Base-by-base conservation (phyloP, 2,888 invertebrate species). In the Thelaira solivaga region DNA sequence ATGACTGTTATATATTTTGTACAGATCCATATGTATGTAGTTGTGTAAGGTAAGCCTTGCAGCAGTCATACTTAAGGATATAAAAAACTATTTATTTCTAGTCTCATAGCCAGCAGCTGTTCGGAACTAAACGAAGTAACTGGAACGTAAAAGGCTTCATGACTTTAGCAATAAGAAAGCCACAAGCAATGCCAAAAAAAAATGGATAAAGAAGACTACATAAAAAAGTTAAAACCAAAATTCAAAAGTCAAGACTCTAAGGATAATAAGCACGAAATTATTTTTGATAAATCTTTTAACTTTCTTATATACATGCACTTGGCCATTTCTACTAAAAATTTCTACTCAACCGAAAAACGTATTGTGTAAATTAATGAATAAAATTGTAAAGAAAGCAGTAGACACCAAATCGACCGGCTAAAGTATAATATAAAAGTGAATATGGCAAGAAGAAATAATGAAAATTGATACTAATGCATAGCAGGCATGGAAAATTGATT, bases 401-500 rank as follows among this genome's bases (percentile, higher is more conserved):
- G 64, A 64, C 68, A 73, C 41, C 62, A 69, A 55, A 64, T 77
- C 77, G 62, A 78, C 24, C 45, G 24, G 22, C 62, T 29, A 57
- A 55, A 47, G 68, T 47, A 47, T 13, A 13, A 64, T 49, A 47
- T 64, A 65, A 57, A 68, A 69, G 64, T 53, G 20, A 72, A 67
- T 24, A 55, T 13, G 8, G 22, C 5, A 57, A 73, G 53, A 51
- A 45, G 68, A 69, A 29, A 81, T 77, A 81, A 83, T 80, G 79
- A 81, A 83, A 81, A 82, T 78, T 80, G 79, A 82, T 81, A 76
- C 73, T 47, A 75, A 68, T 80, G 67, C 81, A 53, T 69, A 59
- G 75, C 59, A 73, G 39, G 82, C 81, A 78, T 81, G 74, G 80
- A 81, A 83, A 82, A 82, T 81, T 80, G 80, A 47, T 79, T 80